These are phyloP conservation scores for Drosophila guanche DNA, from an alignment of 1,140 invertebrate species.

Conservation along the genomic window DNA sequence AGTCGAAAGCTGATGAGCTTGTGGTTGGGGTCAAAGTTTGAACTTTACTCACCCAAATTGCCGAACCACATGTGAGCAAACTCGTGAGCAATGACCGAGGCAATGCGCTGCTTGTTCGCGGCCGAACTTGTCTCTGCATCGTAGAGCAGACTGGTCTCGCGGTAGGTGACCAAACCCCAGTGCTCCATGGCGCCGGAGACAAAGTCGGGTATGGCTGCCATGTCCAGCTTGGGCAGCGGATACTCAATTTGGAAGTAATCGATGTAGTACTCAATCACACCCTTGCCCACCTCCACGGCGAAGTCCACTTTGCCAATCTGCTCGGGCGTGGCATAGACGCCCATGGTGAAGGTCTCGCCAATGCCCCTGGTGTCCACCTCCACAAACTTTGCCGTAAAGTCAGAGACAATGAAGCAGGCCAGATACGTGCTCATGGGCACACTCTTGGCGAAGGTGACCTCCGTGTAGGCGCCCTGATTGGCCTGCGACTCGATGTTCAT, in stretches of 20 bases:
- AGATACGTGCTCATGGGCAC: slow-evolving; percentile 97
- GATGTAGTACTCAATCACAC: slow-evolving; percentile 93
- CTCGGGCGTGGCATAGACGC: slow-evolving; percentile 90
- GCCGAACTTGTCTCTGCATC: slow-evolving; percentile 88
- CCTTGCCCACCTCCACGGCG: slow-evolving; percentile 91
- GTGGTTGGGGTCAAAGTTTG: too few relatives aligned
- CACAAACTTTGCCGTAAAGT: slow-evolving; percentile 88
- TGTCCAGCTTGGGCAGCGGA: slow-evolving; percentile 94
- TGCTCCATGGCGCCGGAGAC: slow-evolving; percentile 98
- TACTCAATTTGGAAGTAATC: slow-evolving; percentile 94
- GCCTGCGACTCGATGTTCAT: slow-evolving; percentile 85
- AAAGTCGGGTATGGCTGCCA: slow-evolving; percentile 97
- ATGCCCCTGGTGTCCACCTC: slow-evolving; percentile 85
- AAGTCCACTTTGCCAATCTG: slow-evolving; percentile 91
- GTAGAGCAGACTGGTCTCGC: slow-evolving; percentile 93
- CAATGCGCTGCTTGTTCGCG: slow-evolving; percentile 90
- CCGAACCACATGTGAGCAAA: slow-evolving; percentile 97
- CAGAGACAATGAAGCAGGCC: slow-evolving; percentile 95
- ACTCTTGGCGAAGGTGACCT: slow-evolving; percentile 88
- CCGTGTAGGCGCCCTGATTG: slow-evolving; percentile 46
- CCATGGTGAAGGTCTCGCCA: slow-evolving; percentile 86
- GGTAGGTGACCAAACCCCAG: slow-evolving; percentile 93
- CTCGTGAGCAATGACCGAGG: slow-evolving; percentile 95
- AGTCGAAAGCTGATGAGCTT: too few relatives aligned
- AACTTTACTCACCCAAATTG: slow-evolving; percentile 86